Conservation (phyloP, 1,140 invertebrate genomes). For the Panagrolaimus sp. region DNA sequence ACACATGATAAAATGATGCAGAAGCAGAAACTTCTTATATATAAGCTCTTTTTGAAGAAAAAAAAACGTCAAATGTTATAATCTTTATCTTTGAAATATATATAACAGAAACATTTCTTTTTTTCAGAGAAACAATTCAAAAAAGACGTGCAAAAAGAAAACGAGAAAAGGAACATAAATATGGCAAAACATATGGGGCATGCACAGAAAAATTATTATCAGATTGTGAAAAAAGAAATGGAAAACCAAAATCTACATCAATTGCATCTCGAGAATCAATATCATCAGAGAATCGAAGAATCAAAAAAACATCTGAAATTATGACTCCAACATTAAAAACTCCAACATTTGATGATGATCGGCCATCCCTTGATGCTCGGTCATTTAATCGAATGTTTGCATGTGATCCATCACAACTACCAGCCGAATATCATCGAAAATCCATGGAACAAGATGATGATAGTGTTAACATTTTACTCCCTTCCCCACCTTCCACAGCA, state of each 20-base stretch:
- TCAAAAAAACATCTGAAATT: too few relatives aligned
- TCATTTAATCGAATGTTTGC: conserved; percentile 12
- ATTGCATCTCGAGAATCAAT: too few relatives aligned
- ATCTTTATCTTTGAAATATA: neutral
- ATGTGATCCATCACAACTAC: conserved; percentile 1
- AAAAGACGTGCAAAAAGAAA: neutral
- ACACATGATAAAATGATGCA: too few relatives aligned
- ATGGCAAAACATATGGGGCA: conserved; percentile 5
- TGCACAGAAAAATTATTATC: conserved; percentile 9
- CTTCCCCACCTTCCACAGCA: neutral
- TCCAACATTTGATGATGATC: too few relatives aligned
- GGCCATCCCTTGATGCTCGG: neutral
- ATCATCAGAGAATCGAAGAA: too few relatives aligned
- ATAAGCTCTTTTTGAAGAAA: too few relatives aligned
- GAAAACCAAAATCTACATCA: too few relatives aligned
- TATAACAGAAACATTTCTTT: conserved; percentile 7
- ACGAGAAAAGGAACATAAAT: neutral
- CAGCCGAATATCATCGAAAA: neutral
- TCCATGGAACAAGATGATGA: neutral
- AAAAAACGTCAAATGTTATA: too few relatives aligned
- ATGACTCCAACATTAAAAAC: too few relatives aligned
- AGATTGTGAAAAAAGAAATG: neutral
- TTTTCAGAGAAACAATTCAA: conserved; percentile 1
- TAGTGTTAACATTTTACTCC: neutral
- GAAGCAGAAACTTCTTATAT: too few relatives aligned